phyloP scores from a whole-genome alignment of 1,140 invertebrate genomes.

The Schlechtendalia chinensis region DNA sequence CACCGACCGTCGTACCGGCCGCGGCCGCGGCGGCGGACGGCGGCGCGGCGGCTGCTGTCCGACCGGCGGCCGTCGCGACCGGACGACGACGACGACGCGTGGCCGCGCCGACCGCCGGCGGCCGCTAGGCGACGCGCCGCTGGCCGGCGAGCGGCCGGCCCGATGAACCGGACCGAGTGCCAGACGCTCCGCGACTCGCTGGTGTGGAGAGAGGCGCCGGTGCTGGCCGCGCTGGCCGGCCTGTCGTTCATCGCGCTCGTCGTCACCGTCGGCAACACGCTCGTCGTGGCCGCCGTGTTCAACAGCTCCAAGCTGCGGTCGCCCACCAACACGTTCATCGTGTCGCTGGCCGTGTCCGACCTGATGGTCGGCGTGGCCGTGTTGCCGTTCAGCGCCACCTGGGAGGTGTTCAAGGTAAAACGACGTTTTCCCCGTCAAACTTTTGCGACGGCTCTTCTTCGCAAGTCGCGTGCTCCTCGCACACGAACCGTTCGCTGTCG shows the following conservation, averaged over 20 bases:
- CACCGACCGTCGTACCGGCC: background rate
- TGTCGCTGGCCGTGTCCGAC: conserved; percentile 89
- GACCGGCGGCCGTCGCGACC: background rate
- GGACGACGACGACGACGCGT: background rate
- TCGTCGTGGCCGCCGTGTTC: conserved; percentile 89
- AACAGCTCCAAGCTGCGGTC: conserved; percentile 82
- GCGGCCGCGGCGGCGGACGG: background rate
- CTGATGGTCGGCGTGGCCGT: conserved; percentile 86
- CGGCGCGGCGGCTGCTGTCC: background rate
- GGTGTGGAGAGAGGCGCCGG: conserved; percentile 72
- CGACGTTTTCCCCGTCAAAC: too few species aligned
- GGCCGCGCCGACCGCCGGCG: background rate
- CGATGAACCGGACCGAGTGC: conserved; percentile 72
- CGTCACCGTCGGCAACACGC: conserved; percentile 82
- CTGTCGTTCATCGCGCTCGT: conserved; percentile 80
- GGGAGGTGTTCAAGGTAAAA: conserved; percentile 80
- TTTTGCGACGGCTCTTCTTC: too few species aligned
- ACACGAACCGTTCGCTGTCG: too few species aligned
- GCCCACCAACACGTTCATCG: conserved; percentile 93
- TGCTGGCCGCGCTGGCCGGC: conserved; percentile 71
- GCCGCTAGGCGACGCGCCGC: background rate
- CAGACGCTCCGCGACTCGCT: conserved; percentile 71
- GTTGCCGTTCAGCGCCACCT: conserved; percentile 84
- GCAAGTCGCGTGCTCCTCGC: too few species aligned
- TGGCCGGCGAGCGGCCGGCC: background rate